Base-by-base conservation (phyloP, 2,113 vertebrate species). In the Microcebus griseorufus region DNA sequence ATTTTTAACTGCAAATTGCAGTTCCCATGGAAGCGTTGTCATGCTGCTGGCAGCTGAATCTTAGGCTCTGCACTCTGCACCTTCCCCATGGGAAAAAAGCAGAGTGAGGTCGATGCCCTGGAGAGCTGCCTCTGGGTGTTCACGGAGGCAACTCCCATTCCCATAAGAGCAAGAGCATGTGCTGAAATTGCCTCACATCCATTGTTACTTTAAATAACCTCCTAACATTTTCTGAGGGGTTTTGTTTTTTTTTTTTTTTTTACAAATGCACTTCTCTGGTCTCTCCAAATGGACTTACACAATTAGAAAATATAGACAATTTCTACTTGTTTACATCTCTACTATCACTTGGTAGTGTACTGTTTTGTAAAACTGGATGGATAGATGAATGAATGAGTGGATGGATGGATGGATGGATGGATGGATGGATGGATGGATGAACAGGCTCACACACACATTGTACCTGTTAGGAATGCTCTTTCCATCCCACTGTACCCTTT, bases 151-250 rank as follows among this genome's bases (percentile, higher is more conserved):
- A 93, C 55, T 64, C 25, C 29, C 86, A 37, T 42, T 75, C 39
- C 67, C 34, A 42, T 3, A 32, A 90, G 60, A 95, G 55, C 27
- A 53, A 92, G 29, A 81, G 6, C 1, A 69, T 92, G 70, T 18
- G 18, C 60, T 92, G 67, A 95, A 95, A 95, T 45, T n/a, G 42
- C 25, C 75, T 93, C 65, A 51, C 0, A 1, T 51, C 53, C 69
- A 81, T 34, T 45, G 25, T 85, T 58, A 80, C n/a, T 93, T 95
- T 91, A 97, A 97, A 93, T 86, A 90, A 78, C 60, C 78, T 94
- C 70, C 34, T 65, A 96, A 65, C 6, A 79, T 70, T 93, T 90
- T 95, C 72, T 83, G 39, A 89, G 58, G 51, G 51, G 1, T 45
- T 45, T 45, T 45, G 6, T 45, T 45, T 67, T 65, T 32, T 64